Percentiles rank a stretch among this genome's conserved stretches.
These are phyloP conservation scores for Gastrophysa polygoni DNA, from an alignment of 2,888 invertebrate species.

Conservation along the genomic window DNA sequence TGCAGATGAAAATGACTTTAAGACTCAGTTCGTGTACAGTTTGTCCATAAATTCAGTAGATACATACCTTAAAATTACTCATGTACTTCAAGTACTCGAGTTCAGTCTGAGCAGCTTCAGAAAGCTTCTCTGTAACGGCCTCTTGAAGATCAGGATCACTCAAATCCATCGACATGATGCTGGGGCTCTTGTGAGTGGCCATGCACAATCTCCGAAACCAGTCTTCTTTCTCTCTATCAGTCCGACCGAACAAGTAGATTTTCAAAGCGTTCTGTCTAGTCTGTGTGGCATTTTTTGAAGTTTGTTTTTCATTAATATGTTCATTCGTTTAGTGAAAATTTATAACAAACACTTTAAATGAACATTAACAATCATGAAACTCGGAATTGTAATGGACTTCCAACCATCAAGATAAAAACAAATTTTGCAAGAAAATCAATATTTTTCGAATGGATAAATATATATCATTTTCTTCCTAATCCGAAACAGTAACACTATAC, in stretches of 20 bases:
- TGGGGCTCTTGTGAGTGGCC: constrained; percentile 44
- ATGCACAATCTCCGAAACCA: constrained; percentile 67
- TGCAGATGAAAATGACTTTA: too few species aligned
- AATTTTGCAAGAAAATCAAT: too few species aligned
- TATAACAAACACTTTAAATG: too few species aligned
- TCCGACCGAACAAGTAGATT: constrained; percentile 68
- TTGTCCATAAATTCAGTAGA: not conserved
- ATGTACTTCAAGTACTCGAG: constrained; percentile 53
- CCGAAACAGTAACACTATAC: too few species aligned
- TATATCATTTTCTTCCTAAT: too few species aligned
- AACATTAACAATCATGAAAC: not conserved
- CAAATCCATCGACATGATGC: constrained; percentile 12
- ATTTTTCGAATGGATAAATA: too few species aligned
- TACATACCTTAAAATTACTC: constrained; percentile 48
- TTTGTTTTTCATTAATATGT: too few species aligned
- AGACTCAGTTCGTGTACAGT: too few species aligned
- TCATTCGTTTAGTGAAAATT: too few species aligned
- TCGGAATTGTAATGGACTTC: too few species aligned
- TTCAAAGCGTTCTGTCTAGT: constrained; percentile 37
- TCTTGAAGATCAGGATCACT: constrained; percentile 24
- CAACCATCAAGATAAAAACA: constrained; percentile 6
- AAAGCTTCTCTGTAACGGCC: constrained; percentile 12
- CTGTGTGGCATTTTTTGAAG: not conserved
- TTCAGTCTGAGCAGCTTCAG: constrained; percentile 36
- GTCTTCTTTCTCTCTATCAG: constrained; percentile 89